phyloP scores from a whole-genome alignment of 92 coral and sea anemone genomes.

The Palythoa heliodiscus region DNA sequence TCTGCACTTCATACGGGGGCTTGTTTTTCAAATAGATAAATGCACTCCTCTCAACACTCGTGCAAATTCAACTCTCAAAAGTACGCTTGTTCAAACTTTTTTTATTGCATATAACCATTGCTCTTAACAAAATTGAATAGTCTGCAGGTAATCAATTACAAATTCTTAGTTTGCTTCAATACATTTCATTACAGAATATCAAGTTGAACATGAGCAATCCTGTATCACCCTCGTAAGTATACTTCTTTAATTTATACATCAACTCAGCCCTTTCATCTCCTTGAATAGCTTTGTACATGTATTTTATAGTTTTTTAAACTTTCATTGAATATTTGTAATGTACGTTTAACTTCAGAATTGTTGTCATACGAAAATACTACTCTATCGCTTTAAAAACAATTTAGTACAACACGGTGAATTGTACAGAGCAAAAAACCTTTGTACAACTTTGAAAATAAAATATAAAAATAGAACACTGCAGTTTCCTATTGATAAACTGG shows the following conservation, averaged over 20 bases:
- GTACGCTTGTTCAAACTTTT: constrained; percentile 24
- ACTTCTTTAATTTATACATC: constrained; percentile 21
- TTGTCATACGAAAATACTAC: constrained; percentile 20
- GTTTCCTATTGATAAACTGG: constrained; percentile 17
- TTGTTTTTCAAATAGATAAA: constrained; percentile 29
- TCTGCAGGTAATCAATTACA: constrained; percentile 23
- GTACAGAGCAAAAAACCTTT: constrained; percentile 23
- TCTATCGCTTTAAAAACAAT: constrained; percentile 15
- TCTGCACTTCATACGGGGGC: constrained; percentile 35
- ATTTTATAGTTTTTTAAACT: constrained; percentile 15
- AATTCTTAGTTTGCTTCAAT: constrained; percentile 22
- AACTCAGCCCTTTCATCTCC: constrained; percentile 23
- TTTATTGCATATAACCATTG: constrained; percentile 22
- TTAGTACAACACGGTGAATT: constrained; percentile 21
- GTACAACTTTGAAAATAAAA: constrained; percentile 21
- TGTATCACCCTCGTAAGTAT: constrained; percentile 24
- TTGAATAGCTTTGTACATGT: constrained; percentile 22
- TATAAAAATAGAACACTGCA: constrained; percentile 19
- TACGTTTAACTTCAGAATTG: constrained; percentile 22
- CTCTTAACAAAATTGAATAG: constrained; percentile 22
- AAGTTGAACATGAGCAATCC: constrained; percentile 24
- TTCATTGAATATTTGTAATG: constrained; percentile 21
- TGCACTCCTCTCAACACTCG: constrained; percentile 34
- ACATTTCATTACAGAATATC: constrained; percentile 18
- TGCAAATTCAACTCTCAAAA: constrained; percentile 31